Base-by-base conservation (phyloP, 1,140 invertebrate species). In the Marisa cornuarietis region DNA sequence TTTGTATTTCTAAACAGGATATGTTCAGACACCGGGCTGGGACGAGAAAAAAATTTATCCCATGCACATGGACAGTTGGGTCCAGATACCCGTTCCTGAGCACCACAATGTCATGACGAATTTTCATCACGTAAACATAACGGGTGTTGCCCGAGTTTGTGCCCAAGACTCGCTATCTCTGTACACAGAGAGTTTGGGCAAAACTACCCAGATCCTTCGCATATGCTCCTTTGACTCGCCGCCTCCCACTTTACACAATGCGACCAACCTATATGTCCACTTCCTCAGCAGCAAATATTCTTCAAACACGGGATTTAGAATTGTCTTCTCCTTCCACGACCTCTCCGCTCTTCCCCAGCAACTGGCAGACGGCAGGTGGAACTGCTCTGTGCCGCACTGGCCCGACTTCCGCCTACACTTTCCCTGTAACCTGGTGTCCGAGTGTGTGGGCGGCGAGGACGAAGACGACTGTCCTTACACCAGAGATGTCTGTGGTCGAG, bases 391-490 rank as follows among this genome's bases (percentile, higher is more conserved):
- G 10, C 20, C 74, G 9, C 63, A 65, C 74, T 31, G 26, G 31
- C 20, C 74, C 20, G 26, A 65, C 51, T 76, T 76, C 61, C 10
- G 14, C 26, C 74, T 65, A 0, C 74, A 76, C 74, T 65, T 76
- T 11, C n/a, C n/a, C 31, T 76, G 74, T n/a, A 76, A 76, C 74
- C 61, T 76, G 61, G 22, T 49, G 62, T 65, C 11, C 16, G 74
- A 76, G 9, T 76, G 74, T 5, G 10, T 65, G 26, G 42, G 16
- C 6, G 7, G 22, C 31, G 31, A 76, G n/a, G 74, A 76, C 61
- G 74, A 76, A 58, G 22, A 5, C 7, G 14, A 49, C 24, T 76
- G 74, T n/a, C 54, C 26, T 20, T 76, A 76, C 74, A 49, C 74
- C 74, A 42, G 54, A 14, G 2, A 11, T 5, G 4, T 8, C 16